Evolutionary conservation across 2,888 invertebrate species (phyloP).

Genomic region (Linnaemya tessellans): DNA sequence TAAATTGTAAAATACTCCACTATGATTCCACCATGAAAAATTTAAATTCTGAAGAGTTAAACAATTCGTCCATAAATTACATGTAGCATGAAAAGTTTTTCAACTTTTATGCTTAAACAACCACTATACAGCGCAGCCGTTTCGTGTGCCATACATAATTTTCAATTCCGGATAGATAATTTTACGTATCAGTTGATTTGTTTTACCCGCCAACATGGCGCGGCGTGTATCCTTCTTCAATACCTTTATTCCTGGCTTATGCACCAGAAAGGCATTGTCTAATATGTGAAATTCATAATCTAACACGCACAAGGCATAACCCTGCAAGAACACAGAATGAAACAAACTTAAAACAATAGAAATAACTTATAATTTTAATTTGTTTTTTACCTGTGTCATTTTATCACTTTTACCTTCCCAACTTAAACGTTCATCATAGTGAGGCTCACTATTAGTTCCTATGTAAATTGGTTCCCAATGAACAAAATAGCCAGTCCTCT

Average conservation of each 20-base stretch:
- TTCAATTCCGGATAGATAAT: conserved; percentile 93
- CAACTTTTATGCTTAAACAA: conserved; percentile 77
- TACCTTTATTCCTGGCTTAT: conserved; percentile 95
- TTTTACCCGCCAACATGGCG: conserved; percentile 89
- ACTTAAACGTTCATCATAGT: conserved; percentile 95
- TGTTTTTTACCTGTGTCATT: conserved; percentile 92
- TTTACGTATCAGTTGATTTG: conserved; percentile 90
- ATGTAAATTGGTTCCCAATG: conserved; percentile 98
- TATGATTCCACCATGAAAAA: conserved; percentile 61
- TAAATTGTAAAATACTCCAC: conserved; percentile 50
- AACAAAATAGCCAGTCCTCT: conserved; percentile 89
- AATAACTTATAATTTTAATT: background rate
- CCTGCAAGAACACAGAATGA: conserved; percentile 84
- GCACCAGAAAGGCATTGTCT: conserved; percentile 96
- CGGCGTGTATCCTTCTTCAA: conserved; percentile 91
- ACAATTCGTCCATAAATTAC: conserved; percentile 67
- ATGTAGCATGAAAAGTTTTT: conserved; percentile 73
- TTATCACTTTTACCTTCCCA: conserved; percentile 98
- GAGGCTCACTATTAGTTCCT: conserved; percentile 93
- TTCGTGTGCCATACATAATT: conserved; percentile 91
- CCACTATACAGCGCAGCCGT: conserved; percentile 91
- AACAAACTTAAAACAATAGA: background rate
- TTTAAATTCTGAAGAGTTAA: conserved; percentile 59
- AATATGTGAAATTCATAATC: conserved; percentile 96
- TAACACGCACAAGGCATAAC: conserved; percentile 94